Evolutionary conservation across 2,888 invertebrate species (phyloP).

Genomic region (Erebia aethiops): DNA sequence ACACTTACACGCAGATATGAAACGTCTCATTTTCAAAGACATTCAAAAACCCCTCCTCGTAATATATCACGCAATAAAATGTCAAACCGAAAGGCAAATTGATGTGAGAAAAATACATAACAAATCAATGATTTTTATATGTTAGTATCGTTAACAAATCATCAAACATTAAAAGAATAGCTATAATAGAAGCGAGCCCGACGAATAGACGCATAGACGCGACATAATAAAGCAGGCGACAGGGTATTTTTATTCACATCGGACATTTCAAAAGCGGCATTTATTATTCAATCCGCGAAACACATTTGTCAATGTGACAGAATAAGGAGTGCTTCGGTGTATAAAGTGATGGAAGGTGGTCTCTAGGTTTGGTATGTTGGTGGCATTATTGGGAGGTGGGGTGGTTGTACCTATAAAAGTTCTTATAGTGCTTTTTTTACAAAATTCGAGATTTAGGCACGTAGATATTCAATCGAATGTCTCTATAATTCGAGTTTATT

Average conservation of each 20-base stretch:
- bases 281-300: constrained; percentile 67
- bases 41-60: not conserved
- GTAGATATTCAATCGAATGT: too few species aligned
- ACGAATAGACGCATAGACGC: constrained; percentile 17
- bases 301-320: constrained; percentile 61
- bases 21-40: not conserved
- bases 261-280: constrained; percentile 20
- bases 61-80: constrained; percentile 20
- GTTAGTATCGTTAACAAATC: constrained; percentile 2
- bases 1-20: too few species aligned
- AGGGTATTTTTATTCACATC: constrained; percentile 48
- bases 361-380: constrained; percentile 41
- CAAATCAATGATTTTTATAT: constrained; percentile 1
- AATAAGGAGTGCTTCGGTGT: constrained; percentile 55
- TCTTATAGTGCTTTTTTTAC: not conserved
- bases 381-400: too few species aligned
- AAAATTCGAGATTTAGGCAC: too few species aligned
- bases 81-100: constrained; percentile 15
- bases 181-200: constrained; percentile 16
- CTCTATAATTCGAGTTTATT: too few species aligned
- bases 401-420: not conserved
- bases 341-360: constrained; percentile 58
- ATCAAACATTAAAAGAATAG: constrained; percentile 18
- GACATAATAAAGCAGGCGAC: constrained; percentile 18
- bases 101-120: constrained; percentile 16